Conservation (phyloP, 2,113 vertebrate genomes). For the Bos javanicus region DNA sequence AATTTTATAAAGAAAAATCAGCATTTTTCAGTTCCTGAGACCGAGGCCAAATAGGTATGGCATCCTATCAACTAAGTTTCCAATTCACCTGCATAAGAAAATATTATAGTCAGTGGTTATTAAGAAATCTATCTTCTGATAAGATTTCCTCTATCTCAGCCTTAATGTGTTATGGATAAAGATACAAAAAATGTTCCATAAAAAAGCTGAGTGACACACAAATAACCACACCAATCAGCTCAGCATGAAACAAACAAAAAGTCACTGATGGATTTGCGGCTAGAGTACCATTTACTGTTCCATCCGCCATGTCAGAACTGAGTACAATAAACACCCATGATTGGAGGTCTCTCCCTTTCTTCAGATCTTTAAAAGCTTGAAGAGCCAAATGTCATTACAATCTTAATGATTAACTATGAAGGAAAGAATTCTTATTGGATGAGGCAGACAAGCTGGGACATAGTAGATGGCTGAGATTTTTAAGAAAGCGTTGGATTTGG, state of each 20-base stretch:
- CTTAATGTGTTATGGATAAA: not conserved
- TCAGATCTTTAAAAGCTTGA: not conserved
- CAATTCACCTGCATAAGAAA: not conserved
- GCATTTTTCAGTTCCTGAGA: not conserved
- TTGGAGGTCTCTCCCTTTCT: not conserved
- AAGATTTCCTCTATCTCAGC: not conserved
- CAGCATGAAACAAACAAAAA: not conserved
- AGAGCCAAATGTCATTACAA: not conserved
- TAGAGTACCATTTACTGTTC: not conserved
- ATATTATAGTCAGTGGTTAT: not conserved
- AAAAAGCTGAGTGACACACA: not conserved
- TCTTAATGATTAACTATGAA: not conserved
- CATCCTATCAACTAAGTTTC: not conserved
- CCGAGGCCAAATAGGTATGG: not conserved
- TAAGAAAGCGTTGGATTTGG: not conserved
- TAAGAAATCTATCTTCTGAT: not conserved
- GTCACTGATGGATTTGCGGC: rapidly evolving
- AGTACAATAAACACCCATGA: not conserved
- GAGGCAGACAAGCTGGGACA: not conserved
- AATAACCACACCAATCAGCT: not conserved
- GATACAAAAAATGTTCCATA: not conserved
- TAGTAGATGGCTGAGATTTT: slow-evolving; percentile 2
- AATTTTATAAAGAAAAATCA: not conserved
- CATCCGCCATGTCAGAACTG: not conserved
- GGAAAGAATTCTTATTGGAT: not conserved